phyloP scores from a whole-genome alignment of 2,113 vertebrate species.

The Steatornis caripensis region DNA sequence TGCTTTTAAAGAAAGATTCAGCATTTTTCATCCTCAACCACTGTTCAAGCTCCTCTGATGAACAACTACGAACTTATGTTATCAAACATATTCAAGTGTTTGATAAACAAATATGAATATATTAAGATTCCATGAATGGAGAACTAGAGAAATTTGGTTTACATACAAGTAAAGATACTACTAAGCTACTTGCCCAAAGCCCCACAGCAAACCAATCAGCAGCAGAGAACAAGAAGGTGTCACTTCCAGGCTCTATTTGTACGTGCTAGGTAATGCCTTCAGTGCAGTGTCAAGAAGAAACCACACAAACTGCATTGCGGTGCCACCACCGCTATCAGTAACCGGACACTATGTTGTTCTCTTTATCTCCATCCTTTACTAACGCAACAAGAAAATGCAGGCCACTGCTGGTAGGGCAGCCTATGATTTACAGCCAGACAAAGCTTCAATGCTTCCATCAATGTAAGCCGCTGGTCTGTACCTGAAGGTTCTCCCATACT shows the following conservation, averaged over 20 bases:
- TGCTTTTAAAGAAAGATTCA: neutral
- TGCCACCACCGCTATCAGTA: neutral
- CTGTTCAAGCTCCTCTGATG: neutral
- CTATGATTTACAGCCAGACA: neutral
- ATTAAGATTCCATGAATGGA: neutral
- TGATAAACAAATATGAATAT: neutral
- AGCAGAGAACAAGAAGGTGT: neutral
- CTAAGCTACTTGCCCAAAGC: neutral
- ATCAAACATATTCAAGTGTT: neutral
- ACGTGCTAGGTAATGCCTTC: neutral
- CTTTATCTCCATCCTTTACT: neutral
- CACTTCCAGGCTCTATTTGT: neutral
- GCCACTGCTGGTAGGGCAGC: neutral
- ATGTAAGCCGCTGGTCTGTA: neutral
- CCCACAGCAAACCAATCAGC: neutral
- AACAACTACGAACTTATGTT: neutral
- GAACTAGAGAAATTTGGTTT: neutral
- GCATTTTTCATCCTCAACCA: neutral
- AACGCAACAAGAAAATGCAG: fast-evolving
- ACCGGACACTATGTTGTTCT: neutral
- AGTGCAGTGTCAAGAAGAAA: neutral
- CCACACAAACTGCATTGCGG: neutral
- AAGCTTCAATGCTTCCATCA: neutral
- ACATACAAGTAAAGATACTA: neutral
- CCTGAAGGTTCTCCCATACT: neutral